A percentile compares a stretch with the other conserved stretches of the same genome.
Conservation (phyloP, 2,113 vertebrate genomes). For the Brachyhypopomus gauderio region DNA sequence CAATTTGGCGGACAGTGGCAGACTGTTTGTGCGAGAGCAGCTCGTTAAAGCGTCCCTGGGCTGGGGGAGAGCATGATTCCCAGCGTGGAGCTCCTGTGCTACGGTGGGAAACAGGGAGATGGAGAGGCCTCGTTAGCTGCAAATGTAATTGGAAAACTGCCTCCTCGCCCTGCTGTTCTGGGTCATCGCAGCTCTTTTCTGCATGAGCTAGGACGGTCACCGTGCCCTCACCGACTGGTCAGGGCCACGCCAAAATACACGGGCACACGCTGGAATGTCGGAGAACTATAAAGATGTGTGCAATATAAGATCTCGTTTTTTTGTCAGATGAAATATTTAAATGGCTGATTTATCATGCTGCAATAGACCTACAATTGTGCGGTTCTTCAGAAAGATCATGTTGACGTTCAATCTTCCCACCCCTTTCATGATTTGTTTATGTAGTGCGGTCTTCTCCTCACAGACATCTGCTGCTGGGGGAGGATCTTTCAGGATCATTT, state of each 20-base stretch:
- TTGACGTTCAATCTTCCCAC: background rate
- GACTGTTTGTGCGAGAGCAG: constrained; percentile 3
- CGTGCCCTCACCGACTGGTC: background rate
- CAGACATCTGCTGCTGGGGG: background rate
- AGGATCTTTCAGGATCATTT: background rate
- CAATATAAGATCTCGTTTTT: no score
- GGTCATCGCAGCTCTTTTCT: constrained; percentile 8
- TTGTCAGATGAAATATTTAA: background rate
- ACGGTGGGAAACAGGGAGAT: background rate
- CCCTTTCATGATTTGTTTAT: background rate
- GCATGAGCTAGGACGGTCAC: background rate
- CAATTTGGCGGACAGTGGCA: background rate
- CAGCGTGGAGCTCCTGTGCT: background rate
- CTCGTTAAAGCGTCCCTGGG: constrained; percentile 8
- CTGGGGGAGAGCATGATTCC: background rate
- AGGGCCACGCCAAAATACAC: no score
- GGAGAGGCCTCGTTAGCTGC: background rate
- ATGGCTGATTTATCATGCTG: constrained; percentile 4
- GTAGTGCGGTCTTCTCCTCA: background rate
- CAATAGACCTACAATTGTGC: background rate
- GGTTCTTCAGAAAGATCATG: background rate
- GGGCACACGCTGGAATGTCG: background rate
- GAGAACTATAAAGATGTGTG: background rate
- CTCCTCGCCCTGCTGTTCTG: constrained; percentile 22
- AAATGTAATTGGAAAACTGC: constrained; percentile 28